phyloP scores from a whole-genome alignment of 2,888 invertebrate genomes.

The Omphaloscelis lunosa region DNA sequence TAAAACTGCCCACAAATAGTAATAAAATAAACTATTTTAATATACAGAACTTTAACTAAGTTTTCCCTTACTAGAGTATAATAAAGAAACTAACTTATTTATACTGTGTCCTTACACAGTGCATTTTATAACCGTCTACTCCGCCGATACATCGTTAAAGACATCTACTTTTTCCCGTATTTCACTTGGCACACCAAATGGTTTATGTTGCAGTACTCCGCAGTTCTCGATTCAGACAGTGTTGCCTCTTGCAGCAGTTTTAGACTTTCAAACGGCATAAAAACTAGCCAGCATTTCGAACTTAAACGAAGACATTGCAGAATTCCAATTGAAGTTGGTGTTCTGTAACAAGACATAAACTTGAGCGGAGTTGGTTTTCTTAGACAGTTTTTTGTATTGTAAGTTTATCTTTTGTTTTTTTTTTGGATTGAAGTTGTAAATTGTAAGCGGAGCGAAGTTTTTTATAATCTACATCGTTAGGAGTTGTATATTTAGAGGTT shows the following conservation, averaged over 20 bases:
- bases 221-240: conserved; percentile 59
- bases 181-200: conserved; percentile 64
- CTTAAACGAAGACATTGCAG: conserved; percentile 67
- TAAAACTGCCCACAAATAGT: neutral
- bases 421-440: neutral
- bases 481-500: neutral
- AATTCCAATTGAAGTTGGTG: conserved; percentile 62
- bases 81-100: too few species aligned
- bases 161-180: conserved; percentile 49
- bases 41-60: conserved; percentile 22
- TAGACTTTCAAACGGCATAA: conserved; percentile 61
- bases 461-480: neutral
- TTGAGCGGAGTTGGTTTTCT: conserved; percentile 53
- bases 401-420: conserved; percentile 1
- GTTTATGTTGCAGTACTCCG: conserved; percentile 60
- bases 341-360: conserved; percentile 49
- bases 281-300: conserved; percentile 59
- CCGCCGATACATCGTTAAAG: conserved; percentile 56
- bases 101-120: neutral
- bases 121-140: conserved; percentile 23
- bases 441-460: conserved; percentile 6
- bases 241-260: conserved; percentile 59
- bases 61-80: neutral
- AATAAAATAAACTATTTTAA: conserved; percentile 1
- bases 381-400: conserved; percentile 12